Conservation (phyloP, 2,888 invertebrate species). For the Carabus problematicus region DNA sequence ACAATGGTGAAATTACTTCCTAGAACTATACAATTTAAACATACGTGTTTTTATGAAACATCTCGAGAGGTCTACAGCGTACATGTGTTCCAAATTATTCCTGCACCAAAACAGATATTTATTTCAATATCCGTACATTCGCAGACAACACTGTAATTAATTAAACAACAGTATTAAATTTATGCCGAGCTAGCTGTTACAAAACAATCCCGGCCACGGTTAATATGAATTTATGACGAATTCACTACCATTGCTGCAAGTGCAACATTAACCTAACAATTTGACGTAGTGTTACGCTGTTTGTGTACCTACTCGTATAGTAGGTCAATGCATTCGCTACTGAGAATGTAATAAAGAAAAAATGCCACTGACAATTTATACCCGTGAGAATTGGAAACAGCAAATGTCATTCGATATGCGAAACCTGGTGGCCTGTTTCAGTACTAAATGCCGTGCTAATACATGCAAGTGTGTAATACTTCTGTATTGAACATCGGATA, state of each 20-base stretch:
- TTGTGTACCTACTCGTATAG: neutral
- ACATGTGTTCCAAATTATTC: too few species aligned
- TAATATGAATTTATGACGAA: conserved; percentile 33
- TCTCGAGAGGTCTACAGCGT: too few species aligned
- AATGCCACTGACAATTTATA: neutral
- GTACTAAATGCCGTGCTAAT: neutral
- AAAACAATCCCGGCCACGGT: neutral
- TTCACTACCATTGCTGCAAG: conserved; percentile 35
- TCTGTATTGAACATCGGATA: too few species aligned
- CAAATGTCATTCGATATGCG: conserved; percentile 11
- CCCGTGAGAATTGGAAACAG: neutral
- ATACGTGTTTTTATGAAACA: too few species aligned
- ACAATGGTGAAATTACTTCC: too few species aligned
- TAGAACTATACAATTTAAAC: too few species aligned
- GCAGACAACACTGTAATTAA: conserved; percentile 10
- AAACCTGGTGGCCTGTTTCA: neutral
- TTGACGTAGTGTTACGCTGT: conserved; percentile 7
- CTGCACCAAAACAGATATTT: too few species aligned
- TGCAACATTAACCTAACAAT: conserved; percentile 24
- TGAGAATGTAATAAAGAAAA: neutral
- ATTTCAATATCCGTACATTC: too few species aligned
- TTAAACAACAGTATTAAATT: conserved; percentile 30
- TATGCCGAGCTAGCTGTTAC: conserved; percentile 1
- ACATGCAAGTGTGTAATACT: too few species aligned
- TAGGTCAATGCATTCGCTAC: neutral